Percentiles rank a stretch among this genome's conserved stretches.
phyloP scores from a whole-genome alignment of 2,113 vertebrate genomes.

The Heloderma charlesbogerti region DNA sequence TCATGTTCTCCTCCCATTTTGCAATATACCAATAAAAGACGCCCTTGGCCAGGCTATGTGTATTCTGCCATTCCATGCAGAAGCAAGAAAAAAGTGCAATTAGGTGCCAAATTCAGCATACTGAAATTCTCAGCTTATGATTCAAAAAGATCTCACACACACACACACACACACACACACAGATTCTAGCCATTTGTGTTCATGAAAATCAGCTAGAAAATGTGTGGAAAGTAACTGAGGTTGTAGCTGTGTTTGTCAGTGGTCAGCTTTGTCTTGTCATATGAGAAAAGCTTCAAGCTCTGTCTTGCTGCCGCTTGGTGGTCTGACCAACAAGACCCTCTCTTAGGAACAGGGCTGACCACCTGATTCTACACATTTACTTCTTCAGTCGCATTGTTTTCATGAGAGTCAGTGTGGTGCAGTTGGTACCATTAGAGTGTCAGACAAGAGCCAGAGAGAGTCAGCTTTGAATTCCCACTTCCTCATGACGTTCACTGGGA shows the following conservation, averaged over 20 bases:
- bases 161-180: background rate
- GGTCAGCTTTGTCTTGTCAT: background rate
- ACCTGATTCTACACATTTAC: too few relatives aligned
- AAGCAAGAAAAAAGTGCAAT: background rate
- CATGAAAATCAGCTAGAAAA: background rate
- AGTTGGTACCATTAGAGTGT: too few relatives aligned
- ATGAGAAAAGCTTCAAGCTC: too few relatives aligned
- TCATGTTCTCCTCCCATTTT: background rate
- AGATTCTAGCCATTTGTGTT: background rate
- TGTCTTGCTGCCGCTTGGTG: too few relatives aligned
- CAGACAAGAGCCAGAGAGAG: too few relatives aligned
- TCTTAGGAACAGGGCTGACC: too few relatives aligned
- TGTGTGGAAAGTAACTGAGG: background rate
- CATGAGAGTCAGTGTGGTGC: too few relatives aligned
- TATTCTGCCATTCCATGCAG: background rate
- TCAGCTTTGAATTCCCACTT: too few relatives aligned
- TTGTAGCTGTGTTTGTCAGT: background rate
- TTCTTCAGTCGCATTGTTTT: too few relatives aligned
- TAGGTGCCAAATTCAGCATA: background rate
- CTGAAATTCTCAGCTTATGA: background rate
- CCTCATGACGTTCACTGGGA: too few relatives aligned
- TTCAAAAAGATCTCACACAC: too few relatives aligned
- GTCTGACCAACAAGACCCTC: too few relatives aligned
- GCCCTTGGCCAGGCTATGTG: background rate
- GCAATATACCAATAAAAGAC: background rate